Base-by-base conservation (phyloP, 2,113 vertebrate genomes). In the Genyomyrus donnyi region DNA sequence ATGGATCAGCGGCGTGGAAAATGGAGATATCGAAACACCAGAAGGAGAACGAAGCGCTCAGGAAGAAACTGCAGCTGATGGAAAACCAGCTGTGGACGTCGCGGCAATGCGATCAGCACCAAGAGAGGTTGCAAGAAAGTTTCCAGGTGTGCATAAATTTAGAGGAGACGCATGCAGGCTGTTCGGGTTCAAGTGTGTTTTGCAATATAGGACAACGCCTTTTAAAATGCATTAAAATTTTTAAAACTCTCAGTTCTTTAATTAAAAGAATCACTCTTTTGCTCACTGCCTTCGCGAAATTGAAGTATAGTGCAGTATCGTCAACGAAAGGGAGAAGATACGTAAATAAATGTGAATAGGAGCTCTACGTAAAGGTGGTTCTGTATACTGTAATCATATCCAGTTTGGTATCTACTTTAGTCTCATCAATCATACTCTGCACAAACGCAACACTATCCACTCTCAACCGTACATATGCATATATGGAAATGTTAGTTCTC, bases 11-110 rank as follows among this genome's bases (percentile, higher is more conserved):
- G 52, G 52, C 52, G 52, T 53, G 52, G 52, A 53, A 53, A 53
- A 53, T 53, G 52, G 52, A 53, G 52, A 53, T 53, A 53, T 53
- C 0, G 0, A 53, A 53, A 53, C 52, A 53, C 52, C 52, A 53
- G 17, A 53, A 53, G 52, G 52, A 53, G 17, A 53, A 53, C 52
- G 52, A 53, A 19, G 17, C 17, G 52, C 52, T 53, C 3, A 93
- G 93, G 91, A 92, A 74, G 93, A 93, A 94, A 91, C 93, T 95
- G 93, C 95, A 95, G 92, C 91, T 92, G 88, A 94, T 93, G 94
- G 92, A 93, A 93, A 94, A 93, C 10, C 94, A 95, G 91, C 92
- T 66, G 19, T 19, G 89, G 85, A 66, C 39, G 49, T 87, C 7
- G 90, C 56, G 45, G 35, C 0, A 9, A 1, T 85, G 2, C 89